These are phyloP conservation scores for Aelia acuminata DNA, from an alignment of 2,888 invertebrate species.

Conservation along the genomic window DNA sequence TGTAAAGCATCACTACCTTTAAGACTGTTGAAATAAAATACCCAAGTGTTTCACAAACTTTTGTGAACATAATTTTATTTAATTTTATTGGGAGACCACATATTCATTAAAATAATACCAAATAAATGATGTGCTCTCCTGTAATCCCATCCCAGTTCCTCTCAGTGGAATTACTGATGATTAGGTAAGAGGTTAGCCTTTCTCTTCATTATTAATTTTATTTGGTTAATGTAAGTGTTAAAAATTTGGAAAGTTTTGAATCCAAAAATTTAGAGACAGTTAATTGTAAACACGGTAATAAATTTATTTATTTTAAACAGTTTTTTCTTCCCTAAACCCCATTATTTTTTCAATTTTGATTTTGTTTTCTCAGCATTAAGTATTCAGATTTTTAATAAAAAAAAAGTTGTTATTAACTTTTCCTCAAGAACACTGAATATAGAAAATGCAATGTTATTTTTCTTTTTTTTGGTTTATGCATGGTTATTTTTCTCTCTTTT, in stretches of 20 bases:
- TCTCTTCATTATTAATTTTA: constrained; percentile 53
- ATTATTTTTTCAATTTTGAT: background rate
- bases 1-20: constrained; percentile 65
- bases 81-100: constrained; percentile 54
- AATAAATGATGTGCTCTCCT: constrained; percentile 55
- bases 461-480: too few species aligned
- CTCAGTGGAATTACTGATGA: constrained; percentile 43
- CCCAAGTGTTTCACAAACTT: constrained; percentile 53
- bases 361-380: background rate
- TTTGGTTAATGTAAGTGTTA: constrained; percentile 54
- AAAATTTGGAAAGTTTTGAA: constrained; percentile 52
- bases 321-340: constrained; percentile 30
- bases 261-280: constrained; percentile 53
- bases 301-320: constrained; percentile 57
- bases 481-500: too few species aligned
- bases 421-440: background rate
- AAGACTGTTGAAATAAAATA: constrained; percentile 65
- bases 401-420: background rate
- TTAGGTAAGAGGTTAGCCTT: constrained; percentile 52
- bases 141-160: constrained; percentile 54
- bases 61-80: constrained; percentile 42
- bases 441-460: background rate
- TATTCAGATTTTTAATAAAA: background rate
- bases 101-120: constrained; percentile 39
- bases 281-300: constrained; percentile 58